Evolutionary conservation across 1,140 invertebrate species (phyloP), one percentile per base, ranked within the genome.

Genomic region (Drosophila carrolli): DNA sequence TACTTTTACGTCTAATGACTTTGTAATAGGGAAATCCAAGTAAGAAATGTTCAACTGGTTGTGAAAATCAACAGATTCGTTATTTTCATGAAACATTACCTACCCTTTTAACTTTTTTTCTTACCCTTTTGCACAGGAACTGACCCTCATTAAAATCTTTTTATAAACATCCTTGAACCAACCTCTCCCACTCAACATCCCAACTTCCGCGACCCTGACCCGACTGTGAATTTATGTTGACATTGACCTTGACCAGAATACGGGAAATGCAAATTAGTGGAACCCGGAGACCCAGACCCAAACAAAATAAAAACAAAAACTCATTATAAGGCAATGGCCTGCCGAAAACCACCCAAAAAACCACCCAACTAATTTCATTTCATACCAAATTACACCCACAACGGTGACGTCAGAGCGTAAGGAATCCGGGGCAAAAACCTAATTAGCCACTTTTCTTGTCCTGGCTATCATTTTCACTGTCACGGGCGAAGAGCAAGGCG

Each of bases 191-290:
- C 40, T 43, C 13, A 16, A 48, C n/a, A 40, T 27, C 29, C 13
- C 43, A 27, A 41, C 10, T 29, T 44, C 14, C 23, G 13, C 72
- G 75, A 83, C 75, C 77, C 73, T 74, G 77, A 85, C 50, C 75
- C 61, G 66, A 48, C 62, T 46, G 6, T 32, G 23, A 86, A 82
- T 88, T 86, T 77, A 89, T 80, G 61, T 80, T 68, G 60, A 53
- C 72, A 55, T 60, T 81, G 84, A 75, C 84, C 84, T 89, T 88
- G 84, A 89, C 76, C 84, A 66, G 58, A 66, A 60, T 68, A 50
- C 54, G 56, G 59, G 50, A 88, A 89, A 88, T 88, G 83, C 80
- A 88, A 88, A 88, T 88, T 88, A 83, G 83, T 77, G 58, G 51
- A 66, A 63, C 71, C 56, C 70, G 27, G 35, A 47, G 63, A 66